These are phyloP conservation scores for Tupaia tana DNA, from an alignment of 2,113 vertebrate species.

Conservation along the genomic window DNA sequence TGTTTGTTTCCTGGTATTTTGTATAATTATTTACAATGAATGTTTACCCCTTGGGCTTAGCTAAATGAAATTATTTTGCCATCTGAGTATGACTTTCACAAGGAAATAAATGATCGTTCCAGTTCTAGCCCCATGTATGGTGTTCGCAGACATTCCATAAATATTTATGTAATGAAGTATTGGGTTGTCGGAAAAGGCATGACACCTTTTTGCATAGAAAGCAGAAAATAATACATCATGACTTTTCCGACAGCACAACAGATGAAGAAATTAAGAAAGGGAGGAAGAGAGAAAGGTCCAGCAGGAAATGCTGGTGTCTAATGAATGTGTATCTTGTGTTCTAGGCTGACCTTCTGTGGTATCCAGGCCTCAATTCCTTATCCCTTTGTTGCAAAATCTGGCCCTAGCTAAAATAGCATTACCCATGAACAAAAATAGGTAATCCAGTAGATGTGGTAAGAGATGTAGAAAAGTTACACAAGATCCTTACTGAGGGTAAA, in stretches of 20 bases:
- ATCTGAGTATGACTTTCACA: constrained; percentile 37
- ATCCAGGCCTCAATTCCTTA: background rate
- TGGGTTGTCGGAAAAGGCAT: too few relatives aligned
- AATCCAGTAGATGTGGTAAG: background rate
- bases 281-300: background rate
- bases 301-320: background rate
- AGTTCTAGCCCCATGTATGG: background rate
- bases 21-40: constrained; percentile 55
- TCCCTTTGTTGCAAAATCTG: background rate
- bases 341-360: background rate
- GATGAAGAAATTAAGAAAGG: constrained; percentile 27
- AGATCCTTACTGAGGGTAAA: background rate
- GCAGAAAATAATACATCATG: too few relatives aligned
- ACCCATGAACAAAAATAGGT: background rate
- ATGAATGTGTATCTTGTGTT: background rate
- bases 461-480: background rate
- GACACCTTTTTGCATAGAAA: too few relatives aligned
- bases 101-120: constrained; percentile 4
- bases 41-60: constrained; percentile 6
- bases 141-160: background rate
- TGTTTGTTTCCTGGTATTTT: background rate
- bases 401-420: background rate
- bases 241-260: too few relatives aligned
- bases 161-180: constrained; percentile 11
- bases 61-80: constrained; percentile 25